A percentile compares a stretch with the other conserved stretches of the same genome.
These are phyloP conservation scores for Crypturellus undulatus DNA, from an alignment of 2,113 vertebrate species.

Conservation along the genomic window DNA sequence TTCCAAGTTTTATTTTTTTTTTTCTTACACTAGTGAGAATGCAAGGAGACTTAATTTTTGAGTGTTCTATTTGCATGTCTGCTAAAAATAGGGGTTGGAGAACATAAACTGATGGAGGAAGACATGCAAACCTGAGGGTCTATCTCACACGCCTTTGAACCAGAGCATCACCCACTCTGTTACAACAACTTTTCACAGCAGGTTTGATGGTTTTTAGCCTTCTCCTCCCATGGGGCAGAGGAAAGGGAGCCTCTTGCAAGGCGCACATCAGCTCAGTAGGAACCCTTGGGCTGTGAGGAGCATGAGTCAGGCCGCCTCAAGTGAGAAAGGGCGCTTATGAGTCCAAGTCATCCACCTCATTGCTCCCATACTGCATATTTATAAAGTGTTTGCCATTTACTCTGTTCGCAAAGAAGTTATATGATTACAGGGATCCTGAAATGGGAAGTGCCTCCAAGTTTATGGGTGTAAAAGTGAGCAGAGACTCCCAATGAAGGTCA, in stretches of 20 bases:
- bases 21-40: neutral
- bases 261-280: neutral
- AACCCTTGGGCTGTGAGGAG: neutral
- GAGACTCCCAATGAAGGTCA: conserved; percentile 1
- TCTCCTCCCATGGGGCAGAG: neutral
- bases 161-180: neutral
- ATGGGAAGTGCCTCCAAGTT: neutral
- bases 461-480: conserved; percentile 11
- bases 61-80: neutral
- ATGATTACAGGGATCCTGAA: neutral
- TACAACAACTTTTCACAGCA: neutral
- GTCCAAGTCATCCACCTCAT: conserved; percentile 31
- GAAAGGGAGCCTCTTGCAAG: neutral
- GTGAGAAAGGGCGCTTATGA: neutral
- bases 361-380: conserved; percentile 43
- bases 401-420: conserved; percentile 16
- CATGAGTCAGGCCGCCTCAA: neutral
- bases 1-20: neutral
- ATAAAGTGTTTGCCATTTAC: conserved; percentile 16
- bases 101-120: neutral
- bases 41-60: neutral
- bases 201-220: neutral
- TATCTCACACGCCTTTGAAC: neutral
- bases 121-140: neutral
- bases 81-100: neutral